A percentile compares a stretch with the other conserved stretches of the same genome.
Conservation (phyloP, 1,140 invertebrate genomes). For the Aphaenogaster floridana region DNA sequence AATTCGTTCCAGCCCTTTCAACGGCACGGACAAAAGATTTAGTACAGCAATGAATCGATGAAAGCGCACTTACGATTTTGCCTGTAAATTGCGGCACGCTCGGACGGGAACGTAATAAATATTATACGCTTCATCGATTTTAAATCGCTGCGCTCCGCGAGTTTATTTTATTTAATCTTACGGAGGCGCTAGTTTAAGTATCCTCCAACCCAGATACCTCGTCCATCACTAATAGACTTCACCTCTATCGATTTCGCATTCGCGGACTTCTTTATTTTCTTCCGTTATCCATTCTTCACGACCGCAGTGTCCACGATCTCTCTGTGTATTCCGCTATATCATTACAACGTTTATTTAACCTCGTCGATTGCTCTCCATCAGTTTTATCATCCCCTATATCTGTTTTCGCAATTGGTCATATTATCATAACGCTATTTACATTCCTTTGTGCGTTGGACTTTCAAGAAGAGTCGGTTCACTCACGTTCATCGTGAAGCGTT, state of each 20-base stretch:
- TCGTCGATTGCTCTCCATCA: background rate
- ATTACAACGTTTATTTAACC: slow-evolving; percentile 20
- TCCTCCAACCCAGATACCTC: slow-evolving; percentile 11
- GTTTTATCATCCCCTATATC: background rate
- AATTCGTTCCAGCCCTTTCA: slow-evolving; percentile 41
- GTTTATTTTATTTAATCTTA: slow-evolving; percentile 43
- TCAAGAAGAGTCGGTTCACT: background rate
- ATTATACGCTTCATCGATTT: slow-evolving; percentile 22
- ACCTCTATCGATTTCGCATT: slow-evolving; percentile 55
- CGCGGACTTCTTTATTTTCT: slow-evolving; percentile 30
- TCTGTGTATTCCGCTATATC: slow-evolving; percentile 4
- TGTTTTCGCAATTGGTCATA: slow-evolving; percentile 8
- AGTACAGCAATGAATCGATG: slow-evolving; percentile 18
- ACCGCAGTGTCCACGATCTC: slow-evolving; percentile 8
- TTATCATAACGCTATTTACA: slow-evolving; percentile 11
- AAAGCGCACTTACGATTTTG: slow-evolving; percentile 63
- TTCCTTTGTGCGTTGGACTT: slow-evolving; percentile 10
- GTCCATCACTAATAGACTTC: slow-evolving; percentile 36
- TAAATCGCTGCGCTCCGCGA: slow-evolving; percentile 8
- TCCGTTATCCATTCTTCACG: background rate
- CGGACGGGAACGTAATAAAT: slow-evolving; percentile 18
- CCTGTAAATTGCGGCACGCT: slow-evolving; percentile 34
- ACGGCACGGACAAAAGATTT: slow-evolving; percentile 40
- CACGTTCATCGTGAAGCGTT: background rate
- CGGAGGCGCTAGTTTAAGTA: background rate